Conservation (phyloP, 2,113 vertebrate genomes). For the Embiotoca jacksoni region DNA sequence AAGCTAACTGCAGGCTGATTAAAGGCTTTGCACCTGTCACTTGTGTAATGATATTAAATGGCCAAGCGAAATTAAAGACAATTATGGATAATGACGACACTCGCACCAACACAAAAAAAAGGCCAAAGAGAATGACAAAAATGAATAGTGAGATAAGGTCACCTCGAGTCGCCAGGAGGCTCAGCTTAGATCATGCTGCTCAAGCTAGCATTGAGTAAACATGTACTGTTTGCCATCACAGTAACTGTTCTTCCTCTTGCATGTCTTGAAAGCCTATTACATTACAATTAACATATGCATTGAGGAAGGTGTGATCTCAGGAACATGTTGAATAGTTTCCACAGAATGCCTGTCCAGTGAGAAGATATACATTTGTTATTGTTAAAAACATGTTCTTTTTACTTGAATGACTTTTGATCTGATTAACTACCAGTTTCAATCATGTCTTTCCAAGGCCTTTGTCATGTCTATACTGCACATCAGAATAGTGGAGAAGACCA, state of each 20-base stretch:
- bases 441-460: constrained; percentile 28
- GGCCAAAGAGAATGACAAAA: constrained; percentile 24
- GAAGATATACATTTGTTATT: background rate
- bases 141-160: constrained; percentile 20
- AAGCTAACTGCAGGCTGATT: constrained; percentile 73
- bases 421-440: background rate
- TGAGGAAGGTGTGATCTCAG: background rate
- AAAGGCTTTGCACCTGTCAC: constrained; percentile 82
- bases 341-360: background rate
- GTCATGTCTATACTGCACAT: constrained; percentile 33
- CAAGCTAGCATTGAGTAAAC: constrained; percentile 34
- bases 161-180: constrained; percentile 15
- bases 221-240: background rate
- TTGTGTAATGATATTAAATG: constrained; percentile 79
- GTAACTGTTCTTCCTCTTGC: background rate
- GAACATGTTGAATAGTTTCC: no score
- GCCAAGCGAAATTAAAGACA: constrained; percentile 70
- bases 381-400: background rate
- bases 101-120: constrained; percentile 30
- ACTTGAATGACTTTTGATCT: background rate
- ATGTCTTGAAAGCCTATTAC: no score
- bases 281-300: no score
- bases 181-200: constrained; percentile 18
- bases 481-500: constrained; percentile 18
- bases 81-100: constrained; percentile 71